Conservation (phyloP, 2,888 invertebrate genomes). For the Cordilura impudica region DNA sequence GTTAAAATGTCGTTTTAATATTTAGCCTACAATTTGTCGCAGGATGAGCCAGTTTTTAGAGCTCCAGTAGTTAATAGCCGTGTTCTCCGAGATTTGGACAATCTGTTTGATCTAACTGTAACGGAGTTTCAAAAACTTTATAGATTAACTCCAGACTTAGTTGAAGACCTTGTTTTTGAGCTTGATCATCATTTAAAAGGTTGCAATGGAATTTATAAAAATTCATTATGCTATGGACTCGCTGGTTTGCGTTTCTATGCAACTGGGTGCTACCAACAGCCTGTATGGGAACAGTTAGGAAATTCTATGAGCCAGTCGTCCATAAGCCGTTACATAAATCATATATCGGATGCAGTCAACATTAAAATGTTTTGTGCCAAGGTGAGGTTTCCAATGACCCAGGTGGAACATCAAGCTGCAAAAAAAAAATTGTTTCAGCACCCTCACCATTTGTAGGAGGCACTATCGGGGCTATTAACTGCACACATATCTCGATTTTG, state of each 20-base stretch:
- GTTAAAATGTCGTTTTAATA: too few species aligned
- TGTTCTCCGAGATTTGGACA: not conserved
- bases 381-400: not conserved
- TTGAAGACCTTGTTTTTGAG: not conserved
- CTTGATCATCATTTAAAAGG: not conserved
- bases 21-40: too few species aligned
- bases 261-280: slow-evolving; percentile 4
- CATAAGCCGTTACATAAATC: not conserved
- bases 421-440: not conserved
- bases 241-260: not conserved
- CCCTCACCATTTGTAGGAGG: slow-evolving; percentile 1
- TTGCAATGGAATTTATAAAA: too few species aligned
- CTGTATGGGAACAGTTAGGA: not conserved
- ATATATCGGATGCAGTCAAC: not conserved
- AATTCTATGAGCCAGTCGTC: slow-evolving; percentile 9
- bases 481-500: slow-evolving; percentile 19
- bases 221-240: too few species aligned
- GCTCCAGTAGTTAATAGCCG: not conserved
- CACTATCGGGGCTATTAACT: slow-evolving; percentile 11
- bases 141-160: slow-evolving; percentile 4
- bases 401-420: not conserved
- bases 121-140: slow-evolving; percentile 2
- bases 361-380: not conserved
- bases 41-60: too few species aligned
- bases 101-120: not conserved